Conservation (phyloP, 2,797 vertebrate genomes). For the Phoeniculus purpureus region DNA sequence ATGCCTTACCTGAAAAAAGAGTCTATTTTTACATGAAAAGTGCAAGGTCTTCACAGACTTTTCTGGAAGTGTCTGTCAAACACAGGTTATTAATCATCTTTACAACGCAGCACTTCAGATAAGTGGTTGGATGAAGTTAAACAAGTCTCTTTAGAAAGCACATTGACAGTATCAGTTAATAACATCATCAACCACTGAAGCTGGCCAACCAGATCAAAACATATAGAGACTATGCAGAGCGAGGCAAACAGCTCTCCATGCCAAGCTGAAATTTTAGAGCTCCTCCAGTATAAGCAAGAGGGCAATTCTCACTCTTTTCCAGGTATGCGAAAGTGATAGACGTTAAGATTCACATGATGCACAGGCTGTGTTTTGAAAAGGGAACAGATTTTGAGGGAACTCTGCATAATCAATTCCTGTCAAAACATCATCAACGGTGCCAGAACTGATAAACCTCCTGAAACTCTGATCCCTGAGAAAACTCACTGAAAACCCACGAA, state of each 20-base stretch:
- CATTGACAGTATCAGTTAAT: not conserved
- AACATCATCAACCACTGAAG: not conserved
- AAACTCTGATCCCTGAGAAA: not conserved
- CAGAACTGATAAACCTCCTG: not conserved
- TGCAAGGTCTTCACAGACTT: not conserved
- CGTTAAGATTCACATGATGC: accelerated
- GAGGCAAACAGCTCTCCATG: accelerated
- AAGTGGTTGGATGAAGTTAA: not conserved
- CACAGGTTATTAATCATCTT: not conserved
- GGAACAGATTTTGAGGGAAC: not conserved
- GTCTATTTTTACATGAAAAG: not conserved
- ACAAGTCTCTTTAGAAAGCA: not conserved
- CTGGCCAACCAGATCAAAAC: not conserved
- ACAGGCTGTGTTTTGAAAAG: not conserved
- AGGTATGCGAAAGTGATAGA: not conserved
- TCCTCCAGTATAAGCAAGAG: not conserved
- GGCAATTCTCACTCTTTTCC: not conserved
- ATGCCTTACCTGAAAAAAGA: not conserved
- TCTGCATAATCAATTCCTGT: not conserved
- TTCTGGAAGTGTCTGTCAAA: slow-evolving; percentile 18
- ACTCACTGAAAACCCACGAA: not conserved
- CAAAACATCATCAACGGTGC: not conserved
- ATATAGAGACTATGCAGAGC: not conserved
- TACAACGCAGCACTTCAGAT: not conserved
- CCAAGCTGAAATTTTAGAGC: not conserved